Percentiles rank a stretch among this genome's conserved stretches.
These are phyloP conservation scores for Turnix velox DNA, from an alignment of 2,113 vertebrate species.

Conservation along the genomic window DNA sequence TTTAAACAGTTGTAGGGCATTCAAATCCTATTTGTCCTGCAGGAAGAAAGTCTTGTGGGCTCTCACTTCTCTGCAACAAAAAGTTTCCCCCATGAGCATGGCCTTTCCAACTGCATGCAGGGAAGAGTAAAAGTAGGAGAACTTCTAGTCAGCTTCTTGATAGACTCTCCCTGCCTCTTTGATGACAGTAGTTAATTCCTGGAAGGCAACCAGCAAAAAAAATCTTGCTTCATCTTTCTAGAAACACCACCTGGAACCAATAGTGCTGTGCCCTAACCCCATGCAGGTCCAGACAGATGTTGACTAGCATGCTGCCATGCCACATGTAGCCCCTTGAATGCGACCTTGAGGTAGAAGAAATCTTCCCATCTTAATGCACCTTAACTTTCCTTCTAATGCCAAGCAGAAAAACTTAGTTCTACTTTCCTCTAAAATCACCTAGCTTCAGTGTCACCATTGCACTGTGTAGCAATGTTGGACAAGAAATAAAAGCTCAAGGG, in stretches of 20 bases:
- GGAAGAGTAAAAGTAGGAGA: background rate
- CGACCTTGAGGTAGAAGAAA: background rate
- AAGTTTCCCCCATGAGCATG: background rate
- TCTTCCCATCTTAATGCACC: background rate
- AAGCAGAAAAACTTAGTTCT: background rate
- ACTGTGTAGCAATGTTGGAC: rapidly evolving
- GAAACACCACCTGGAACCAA: background rate
- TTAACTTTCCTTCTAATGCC: background rate
- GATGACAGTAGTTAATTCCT: background rate
- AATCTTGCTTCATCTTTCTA: background rate
- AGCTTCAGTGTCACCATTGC: background rate
- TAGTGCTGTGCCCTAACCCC: rapidly evolving
- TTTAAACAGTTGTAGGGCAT: background rate
- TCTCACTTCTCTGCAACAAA: background rate
- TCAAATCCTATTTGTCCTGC: background rate
- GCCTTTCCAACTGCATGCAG: background rate
- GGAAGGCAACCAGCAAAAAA: background rate
- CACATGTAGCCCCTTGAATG: rapidly evolving
- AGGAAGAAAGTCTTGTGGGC: background rate
- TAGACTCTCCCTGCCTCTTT: background rate
- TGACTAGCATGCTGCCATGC: background rate
- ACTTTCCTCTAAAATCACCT: background rate
- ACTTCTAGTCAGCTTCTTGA: background rate
- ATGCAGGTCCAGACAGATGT: rapidly evolving
- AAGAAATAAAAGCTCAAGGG: background rate